Base-by-base conservation (phyloP, 2,113 vertebrate species). In the Peromyscus leucopus region DNA sequence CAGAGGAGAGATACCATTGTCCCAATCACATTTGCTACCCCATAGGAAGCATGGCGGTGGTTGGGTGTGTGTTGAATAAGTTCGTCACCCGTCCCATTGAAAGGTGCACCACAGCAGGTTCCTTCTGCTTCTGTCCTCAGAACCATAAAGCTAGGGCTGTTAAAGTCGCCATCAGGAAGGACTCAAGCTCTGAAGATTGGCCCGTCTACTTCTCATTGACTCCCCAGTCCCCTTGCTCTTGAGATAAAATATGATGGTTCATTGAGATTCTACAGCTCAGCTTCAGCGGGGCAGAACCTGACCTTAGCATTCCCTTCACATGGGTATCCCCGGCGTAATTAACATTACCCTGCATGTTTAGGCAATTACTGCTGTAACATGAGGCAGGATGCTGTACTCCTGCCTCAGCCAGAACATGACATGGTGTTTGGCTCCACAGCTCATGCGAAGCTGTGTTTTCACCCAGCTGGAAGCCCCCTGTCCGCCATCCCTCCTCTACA, bases 391-490 rank as follows among this genome's bases (percentile, higher is more conserved):
- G 65, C 46, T 86, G 55, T 92, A 39, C 84, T 97, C 90, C 5
- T 94, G 92, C 90, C 94, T 96, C 91, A 93, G 94, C 67, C 95
- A 69, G 78, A 95, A 91, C 65, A n/a, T 55, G 75, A 75, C 51
- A 33, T 0, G 26, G 92, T 55, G 91, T 95, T 94, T 90, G 78
- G 76, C 96, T 76, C 91, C 90, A 24, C 92, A 84, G 96, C 82
- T 88, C 89, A 96, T 79, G 88, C 78, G 94, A 96, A 90, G 91
- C 94, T n/a, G 78, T 88, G 95, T 96, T 97, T 98, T 97, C 96
- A 94, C 97, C 93, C 98, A 97, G 98, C 93, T 59, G 98, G 97
- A 98, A 98, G 96, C 79, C 86, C 83, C 93, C 96, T 63, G 89
- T 95, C 98, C 97, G 94, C 80, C 85, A 93, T 90, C 97, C 96